Evolutionary conservation across 2,888 invertebrate genomes (phyloP), one percentile per base, ranked within the genome.

Genomic region (Yponomeuta plumbellus): DNA sequence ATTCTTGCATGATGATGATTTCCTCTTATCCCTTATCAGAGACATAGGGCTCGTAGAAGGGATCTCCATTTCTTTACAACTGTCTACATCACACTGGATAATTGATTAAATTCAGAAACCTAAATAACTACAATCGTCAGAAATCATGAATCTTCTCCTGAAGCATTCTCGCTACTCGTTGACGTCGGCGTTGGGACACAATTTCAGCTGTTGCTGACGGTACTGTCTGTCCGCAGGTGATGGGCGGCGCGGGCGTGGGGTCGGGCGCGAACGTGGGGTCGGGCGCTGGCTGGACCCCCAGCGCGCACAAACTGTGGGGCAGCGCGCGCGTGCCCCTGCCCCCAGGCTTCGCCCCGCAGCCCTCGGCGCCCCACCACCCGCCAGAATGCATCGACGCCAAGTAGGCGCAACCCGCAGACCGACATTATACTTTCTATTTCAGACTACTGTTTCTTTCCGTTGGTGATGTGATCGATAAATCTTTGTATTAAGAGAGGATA

Each of bases 401-500:
- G 83, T 91, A 61, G 22, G 11, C 61, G 61, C 23, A 6, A 56
- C 64, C 52, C 11, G 20, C 61, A 26, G 65, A 52, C 11, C 39
- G 40, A 63, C 21, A 63, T 63, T 67, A 80, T 80, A 80, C 82
- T 83, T 83, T 81, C 80, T 82, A 78, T 78, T 80, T 75, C 70
- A 76, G 76, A 58, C 21, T 76, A 78, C 75, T 80, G 80, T 77
- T 80, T 79, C 78, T 83, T 81, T 83, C 85, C 82, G 83, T 83
- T 84, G 88, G 84, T 84, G 84, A 87, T 80, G 84, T 86, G 83
- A 87, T 84, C 85, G 86, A 88, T 84, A 91, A 89, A 90, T 90
- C 90, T 89, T 90, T 90, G 90, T 89, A 90, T 84, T 85, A 84
- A 85, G 86, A 85, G 88, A 90, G 83, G 85, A 85, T 91, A 90